These are phyloP conservation scores for Drosophila prosaltans DNA, from an alignment of 1,140 invertebrate genomes.

Conservation along the genomic window DNA sequence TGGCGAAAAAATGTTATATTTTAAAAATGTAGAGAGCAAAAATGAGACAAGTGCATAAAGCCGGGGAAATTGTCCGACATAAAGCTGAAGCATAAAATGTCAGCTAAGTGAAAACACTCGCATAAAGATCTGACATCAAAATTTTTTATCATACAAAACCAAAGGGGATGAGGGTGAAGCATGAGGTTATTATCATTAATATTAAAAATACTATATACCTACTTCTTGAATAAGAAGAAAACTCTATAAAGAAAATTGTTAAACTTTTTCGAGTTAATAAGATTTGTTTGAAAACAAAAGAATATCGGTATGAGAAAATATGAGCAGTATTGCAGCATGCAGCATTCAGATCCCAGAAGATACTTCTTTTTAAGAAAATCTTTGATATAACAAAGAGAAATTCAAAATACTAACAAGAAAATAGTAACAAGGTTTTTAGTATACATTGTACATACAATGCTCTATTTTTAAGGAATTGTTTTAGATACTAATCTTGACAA, in stretches of 20 bases:
- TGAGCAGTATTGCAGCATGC: too few species aligned
- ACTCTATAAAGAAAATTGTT: neutral
- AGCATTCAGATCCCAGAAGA: too few species aligned
- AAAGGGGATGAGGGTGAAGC: neutral
- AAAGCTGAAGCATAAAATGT: conserved; percentile 47
- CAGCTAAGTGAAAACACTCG: conserved; percentile 47
- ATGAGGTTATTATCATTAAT: conserved; percentile 25
- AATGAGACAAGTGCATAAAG: conserved; percentile 49
- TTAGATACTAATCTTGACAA: too few species aligned
- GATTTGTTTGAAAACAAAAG: too few species aligned
- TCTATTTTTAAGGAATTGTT: too few species aligned
- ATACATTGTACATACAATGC: too few species aligned
- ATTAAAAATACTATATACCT: conserved; percentile 1
- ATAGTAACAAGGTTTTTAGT: too few species aligned
- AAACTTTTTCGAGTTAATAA: too few species aligned
- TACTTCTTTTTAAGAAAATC: too few species aligned
- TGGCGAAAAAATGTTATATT: neutral
- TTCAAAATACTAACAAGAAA: too few species aligned
- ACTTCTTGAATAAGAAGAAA: neutral
- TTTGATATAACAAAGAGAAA: too few species aligned
- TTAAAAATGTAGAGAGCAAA: conserved; percentile 15
- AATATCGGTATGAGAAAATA: too few species aligned
- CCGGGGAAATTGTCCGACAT: conserved; percentile 37
- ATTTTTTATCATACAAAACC: conserved; percentile 27
- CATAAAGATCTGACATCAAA: conserved; percentile 38